Percentiles rank a stretch among this genome's conserved stretches.
Evolutionary conservation across 1,140 invertebrate species (phyloP).

Genomic region (Drosophila grimshawi): DNA sequence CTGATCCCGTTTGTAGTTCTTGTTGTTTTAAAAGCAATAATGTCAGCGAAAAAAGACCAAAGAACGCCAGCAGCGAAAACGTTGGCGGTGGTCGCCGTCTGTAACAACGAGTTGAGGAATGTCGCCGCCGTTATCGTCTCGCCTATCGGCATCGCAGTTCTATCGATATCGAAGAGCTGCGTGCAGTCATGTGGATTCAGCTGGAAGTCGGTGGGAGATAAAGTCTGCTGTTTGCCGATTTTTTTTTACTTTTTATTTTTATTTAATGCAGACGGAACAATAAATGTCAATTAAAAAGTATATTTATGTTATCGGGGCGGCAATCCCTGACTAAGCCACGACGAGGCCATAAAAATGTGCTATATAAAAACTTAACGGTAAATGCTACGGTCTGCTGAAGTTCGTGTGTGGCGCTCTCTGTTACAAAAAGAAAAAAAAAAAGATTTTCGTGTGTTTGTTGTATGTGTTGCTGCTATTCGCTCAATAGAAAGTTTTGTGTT

Average conservation of each 20-base stretch:
- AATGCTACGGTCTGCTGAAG: conserved; percentile 78
- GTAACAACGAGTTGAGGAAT: conserved; percentile 40
- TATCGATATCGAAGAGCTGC: conserved; percentile 31
- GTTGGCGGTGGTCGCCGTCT: conserved; percentile 46
- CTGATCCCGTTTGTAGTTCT: conserved; percentile 64
- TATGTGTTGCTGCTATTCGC: conserved; percentile 37
- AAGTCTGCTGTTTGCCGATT: conserved; percentile 8
- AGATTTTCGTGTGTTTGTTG: conserved; percentile 42
- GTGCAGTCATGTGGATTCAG: conserved; percentile 1
- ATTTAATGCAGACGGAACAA: conserved; percentile 51
- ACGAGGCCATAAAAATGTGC: conserved; percentile 70
- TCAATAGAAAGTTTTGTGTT: conserved; percentile 82
- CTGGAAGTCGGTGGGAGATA: background rate
- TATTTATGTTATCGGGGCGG: conserved; percentile 67
- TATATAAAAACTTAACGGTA: conserved; percentile 77
- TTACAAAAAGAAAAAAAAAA: conserved; percentile 40
- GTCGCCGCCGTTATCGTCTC: conserved; percentile 35
- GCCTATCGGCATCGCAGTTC: conserved; percentile 29
- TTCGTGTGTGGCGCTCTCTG: conserved; percentile 68
- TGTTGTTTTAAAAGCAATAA: conserved; percentile 36
- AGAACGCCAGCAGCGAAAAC: conserved; percentile 41
- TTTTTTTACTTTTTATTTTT: conserved; percentile 5
- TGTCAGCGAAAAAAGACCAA: conserved; percentile 53
- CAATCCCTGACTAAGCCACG: conserved; percentile 12
- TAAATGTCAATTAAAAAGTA: conserved; percentile 78